Evolutionary conservation across 2,888 invertebrate species (phyloP).

Genomic region (Cryptops parisi): DNA sequence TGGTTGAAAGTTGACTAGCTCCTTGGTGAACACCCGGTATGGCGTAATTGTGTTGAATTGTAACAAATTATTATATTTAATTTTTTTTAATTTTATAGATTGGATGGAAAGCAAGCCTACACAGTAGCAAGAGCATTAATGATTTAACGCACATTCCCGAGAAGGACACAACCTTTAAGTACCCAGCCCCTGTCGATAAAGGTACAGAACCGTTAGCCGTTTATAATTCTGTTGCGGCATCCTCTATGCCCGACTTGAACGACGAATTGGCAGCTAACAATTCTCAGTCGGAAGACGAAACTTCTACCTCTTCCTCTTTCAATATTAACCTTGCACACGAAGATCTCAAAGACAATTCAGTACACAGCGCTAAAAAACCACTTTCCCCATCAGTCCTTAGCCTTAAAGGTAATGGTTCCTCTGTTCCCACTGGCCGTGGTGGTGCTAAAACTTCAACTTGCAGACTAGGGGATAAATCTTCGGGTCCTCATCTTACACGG

Average conservation of each 20-base stretch:
- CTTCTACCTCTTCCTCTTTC: slow-evolving; percentile 22
- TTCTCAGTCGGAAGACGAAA: slow-evolving; percentile 1
- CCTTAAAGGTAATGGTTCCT: background rate
- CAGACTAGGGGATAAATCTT: background rate
- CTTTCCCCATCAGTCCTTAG: background rate
- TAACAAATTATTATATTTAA: too few species aligned
- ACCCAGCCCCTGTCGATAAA: slow-evolving; percentile 22
- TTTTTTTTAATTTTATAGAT: slow-evolving; percentile 39
- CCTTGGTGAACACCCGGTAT: too few species aligned
- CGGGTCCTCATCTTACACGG: slow-evolving; percentile 6
- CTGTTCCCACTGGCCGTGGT: background rate
- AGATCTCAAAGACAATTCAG: background rate
- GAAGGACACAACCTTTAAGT: slow-evolving; percentile 31
- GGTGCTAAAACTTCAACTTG: background rate
- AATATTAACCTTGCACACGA: background rate
- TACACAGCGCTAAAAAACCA: background rate
- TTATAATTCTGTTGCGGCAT: too few species aligned
- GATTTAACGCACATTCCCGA: slow-evolving; percentile 59
- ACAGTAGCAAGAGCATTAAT: slow-evolving; percentile 71
- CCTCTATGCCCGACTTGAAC: slow-evolving; percentile 8
- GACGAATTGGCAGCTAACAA: slow-evolving; percentile 13
- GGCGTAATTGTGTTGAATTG: too few species aligned
- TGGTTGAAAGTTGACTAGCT: too few species aligned
- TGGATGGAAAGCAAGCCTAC: slow-evolving; percentile 60
- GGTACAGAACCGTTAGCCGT: slow-evolving; percentile 20